Evolutionary conservation across 1,140 invertebrate genomes (phyloP), one percentile per base, ranked within the genome.

Genomic region (Eupristina koningsbergeri): DNA sequence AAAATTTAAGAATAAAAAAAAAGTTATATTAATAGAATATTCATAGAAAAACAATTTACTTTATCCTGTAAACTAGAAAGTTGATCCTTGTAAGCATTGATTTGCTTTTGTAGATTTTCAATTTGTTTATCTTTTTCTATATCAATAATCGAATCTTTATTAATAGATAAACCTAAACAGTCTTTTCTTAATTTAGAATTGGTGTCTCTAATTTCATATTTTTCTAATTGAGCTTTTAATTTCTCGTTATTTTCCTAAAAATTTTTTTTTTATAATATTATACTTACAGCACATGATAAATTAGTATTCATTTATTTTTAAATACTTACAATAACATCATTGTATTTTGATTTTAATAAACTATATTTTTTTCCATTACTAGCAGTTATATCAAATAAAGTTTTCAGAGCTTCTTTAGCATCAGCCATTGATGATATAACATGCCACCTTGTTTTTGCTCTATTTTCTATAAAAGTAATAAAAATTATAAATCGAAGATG

Each of bases 381-480:
- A 1, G 93, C 91, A 0, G 93, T 88, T 19, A 93, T 86, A 41
- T 95, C 93, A 86, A 95, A 94, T 7, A 95, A 86, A 50, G 91
- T 92, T 89, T 94, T 94, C 0, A 95, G 79, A 8, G 93, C 94
- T 45, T 89, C 91, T 88, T 95, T 96, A 0, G 95, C 94, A 87
- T 96, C 96, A 0, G 92, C 88, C 90, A 96, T 93, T 3, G 94
- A 94, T 79, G 95, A 94, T 3, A 96, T 91, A 58, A 91, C 92
- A 73, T 96, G 95, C 90, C 94, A 94, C 77, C 95, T 92, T 0
- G 92, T 92, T 80, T 94, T 94, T 0, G 92, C 88, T 86, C 94
- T 94, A 64, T 93, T 94, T 87, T 95, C 94, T 94, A 85, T 45
- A 89, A 89, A 86, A 88, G 83, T 11, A 41, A 31, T 41, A 26